These are phyloP conservation scores for Yponomeuta malinellus DNA, from an alignment of 2,888 invertebrate genomes.

Conservation along the genomic window DNA sequence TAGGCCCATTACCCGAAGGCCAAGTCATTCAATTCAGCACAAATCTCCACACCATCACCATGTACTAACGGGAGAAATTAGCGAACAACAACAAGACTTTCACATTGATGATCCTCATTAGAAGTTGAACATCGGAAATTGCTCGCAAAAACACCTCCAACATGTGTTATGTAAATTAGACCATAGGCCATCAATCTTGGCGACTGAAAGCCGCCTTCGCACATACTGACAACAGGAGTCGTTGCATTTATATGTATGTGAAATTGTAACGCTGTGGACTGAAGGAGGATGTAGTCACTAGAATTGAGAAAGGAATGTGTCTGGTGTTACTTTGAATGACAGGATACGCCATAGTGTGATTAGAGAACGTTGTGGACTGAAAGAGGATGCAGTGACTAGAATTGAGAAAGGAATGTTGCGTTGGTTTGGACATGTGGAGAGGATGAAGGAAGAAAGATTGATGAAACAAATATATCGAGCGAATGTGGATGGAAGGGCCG, in stretches of 20 bases:
- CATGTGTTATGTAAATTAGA: neutral
- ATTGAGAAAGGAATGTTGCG: too few species aligned
- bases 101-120: conserved; percentile 8
- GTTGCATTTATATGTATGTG: neutral
- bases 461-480: too few species aligned
- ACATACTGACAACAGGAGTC: neutral
- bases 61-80: neutral
- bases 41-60: neutral
- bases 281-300: too few species aligned
- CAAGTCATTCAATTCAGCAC: neutral
- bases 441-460: too few species aligned
- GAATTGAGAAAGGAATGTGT: too few species aligned
- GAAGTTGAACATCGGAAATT: conserved; percentile 10
- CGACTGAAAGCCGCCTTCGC: neutral
- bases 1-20: too few species aligned
- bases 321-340: too few species aligned
- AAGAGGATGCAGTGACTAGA: too few species aligned
- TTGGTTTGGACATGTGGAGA: too few species aligned
- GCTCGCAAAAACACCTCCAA: conserved; percentile 1
- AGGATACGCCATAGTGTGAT: too few species aligned
- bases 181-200: conserved; percentile 8
- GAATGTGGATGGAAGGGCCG: too few species aligned
- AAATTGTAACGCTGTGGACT: neutral
- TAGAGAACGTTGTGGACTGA: neutral
- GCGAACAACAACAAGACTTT: conserved; percentile 4